phyloP scores from a whole-genome alignment of 2,797 vertebrate species.

The Acipenser oxyrinchus region DNA sequence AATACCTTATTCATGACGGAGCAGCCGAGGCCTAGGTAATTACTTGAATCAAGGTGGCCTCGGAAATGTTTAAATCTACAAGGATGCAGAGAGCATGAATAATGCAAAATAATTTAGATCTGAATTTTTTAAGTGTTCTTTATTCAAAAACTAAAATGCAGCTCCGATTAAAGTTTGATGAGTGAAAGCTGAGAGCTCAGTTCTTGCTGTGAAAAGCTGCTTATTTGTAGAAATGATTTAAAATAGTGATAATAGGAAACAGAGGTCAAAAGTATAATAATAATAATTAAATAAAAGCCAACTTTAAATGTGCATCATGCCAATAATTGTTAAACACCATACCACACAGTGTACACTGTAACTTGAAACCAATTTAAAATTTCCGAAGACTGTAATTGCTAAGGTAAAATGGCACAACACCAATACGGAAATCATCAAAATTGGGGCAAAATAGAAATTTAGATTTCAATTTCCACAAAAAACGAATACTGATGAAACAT shows the following conservation, averaged over 20 bases:
- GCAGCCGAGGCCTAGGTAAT: constrained; percentile 92
- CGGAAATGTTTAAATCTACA: constrained; percentile 99
- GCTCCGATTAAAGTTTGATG: constrained; percentile 99
- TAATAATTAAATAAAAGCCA: constrained; percentile 48
- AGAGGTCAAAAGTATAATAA: not conserved
- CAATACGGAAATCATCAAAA: too few relatives aligned
- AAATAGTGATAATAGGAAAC: constrained; percentile 72
- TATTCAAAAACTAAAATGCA: constrained; percentile 93
- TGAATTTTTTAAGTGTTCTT: constrained; percentile 99
- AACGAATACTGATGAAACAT: too few relatives aligned
- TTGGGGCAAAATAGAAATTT: too few relatives aligned
- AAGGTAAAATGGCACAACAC: too few relatives aligned
- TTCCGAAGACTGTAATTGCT: too few relatives aligned
- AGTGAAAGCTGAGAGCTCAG: constrained; percentile 82
- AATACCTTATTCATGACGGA: constrained; percentile 99
- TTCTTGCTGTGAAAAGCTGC: constrained; percentile 70
- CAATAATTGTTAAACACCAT: too few relatives aligned
- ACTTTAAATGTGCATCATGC: constrained; percentile 19
- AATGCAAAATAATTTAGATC: constrained; percentile 99
- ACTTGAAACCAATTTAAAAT: too few relatives aligned
- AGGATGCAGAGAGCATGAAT: constrained; percentile 95
- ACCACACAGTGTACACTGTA: too few relatives aligned
- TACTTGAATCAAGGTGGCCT: constrained; percentile 99
- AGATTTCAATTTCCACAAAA: too few relatives aligned
- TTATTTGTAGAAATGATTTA: constrained; percentile 89